These are phyloP conservation scores for Prinia subflava DNA, from an alignment of 2,113 vertebrate genomes.

Conservation along the genomic window DNA sequence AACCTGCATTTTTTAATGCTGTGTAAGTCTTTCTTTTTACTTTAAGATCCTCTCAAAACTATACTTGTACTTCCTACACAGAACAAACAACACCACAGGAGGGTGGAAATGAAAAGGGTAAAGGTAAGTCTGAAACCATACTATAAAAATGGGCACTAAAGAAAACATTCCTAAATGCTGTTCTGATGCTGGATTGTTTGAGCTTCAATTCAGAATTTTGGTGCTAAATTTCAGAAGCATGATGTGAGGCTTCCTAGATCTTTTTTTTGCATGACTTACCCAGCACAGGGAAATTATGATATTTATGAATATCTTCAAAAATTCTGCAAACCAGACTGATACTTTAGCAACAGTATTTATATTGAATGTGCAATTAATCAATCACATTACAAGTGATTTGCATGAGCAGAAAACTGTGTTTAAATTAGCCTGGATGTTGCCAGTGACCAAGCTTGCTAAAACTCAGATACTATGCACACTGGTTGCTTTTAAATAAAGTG, in stretches of 20 bases:
- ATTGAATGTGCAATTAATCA: background rate
- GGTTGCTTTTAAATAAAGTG: background rate
- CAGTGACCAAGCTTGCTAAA: background rate
- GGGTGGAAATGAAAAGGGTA: conserved; percentile 53
- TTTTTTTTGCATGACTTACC: background rate
- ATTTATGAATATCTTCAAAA: background rate
- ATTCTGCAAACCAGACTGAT: background rate
- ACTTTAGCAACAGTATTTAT: background rate
- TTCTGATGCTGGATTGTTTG: background rate
- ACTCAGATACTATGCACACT: background rate
- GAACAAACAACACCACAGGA: conserved; percentile 69
- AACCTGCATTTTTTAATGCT: background rate
- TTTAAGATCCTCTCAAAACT: conserved; percentile 59
- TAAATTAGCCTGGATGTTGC: background rate
- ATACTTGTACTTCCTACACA: conserved; percentile 75
- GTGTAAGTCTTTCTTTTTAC: conserved; percentile 37
- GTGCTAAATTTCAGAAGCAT: background rate
- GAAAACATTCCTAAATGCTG: background rate
- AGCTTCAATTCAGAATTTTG: background rate
- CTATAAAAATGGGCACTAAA: background rate
- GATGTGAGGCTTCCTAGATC: background rate
- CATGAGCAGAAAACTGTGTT: background rate
- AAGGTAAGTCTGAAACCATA: conserved; percentile 71
- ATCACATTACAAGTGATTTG: background rate
- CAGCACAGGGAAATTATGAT: background rate